Evolutionary conservation across 2,888 invertebrate genomes (phyloP).

Genomic region (Rhabditoides inermis): DNA sequence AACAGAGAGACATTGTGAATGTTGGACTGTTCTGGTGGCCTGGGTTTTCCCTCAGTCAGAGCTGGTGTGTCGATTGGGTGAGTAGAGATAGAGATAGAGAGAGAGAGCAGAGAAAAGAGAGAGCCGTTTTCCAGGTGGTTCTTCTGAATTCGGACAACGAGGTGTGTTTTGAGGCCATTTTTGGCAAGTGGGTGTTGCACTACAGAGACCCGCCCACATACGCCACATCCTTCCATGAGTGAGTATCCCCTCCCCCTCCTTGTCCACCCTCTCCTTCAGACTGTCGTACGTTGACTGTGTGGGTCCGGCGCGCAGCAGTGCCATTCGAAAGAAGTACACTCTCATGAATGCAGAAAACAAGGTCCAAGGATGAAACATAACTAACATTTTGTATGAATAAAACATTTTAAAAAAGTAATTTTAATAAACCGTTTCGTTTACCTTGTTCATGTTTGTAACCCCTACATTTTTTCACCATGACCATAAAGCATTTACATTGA

Average conservation of each 20-base stretch:
- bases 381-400: too few species aligned
- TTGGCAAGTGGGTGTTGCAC: conserved; percentile 37
- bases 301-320: conserved; percentile 17
- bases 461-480: too few species aligned
- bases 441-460: too few species aligned
- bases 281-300: conserved; percentile 31
- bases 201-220: conserved; percentile 42
- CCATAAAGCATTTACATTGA: too few species aligned
- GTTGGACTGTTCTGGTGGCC: conserved; percentile 43
- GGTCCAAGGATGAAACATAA: too few species aligned
- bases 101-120: background rate
- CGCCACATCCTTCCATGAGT: conserved; percentile 27
- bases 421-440: too few species aligned
- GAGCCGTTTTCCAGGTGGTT: conserved; percentile 14
- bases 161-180: conserved; percentile 33
- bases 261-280: too few species aligned
- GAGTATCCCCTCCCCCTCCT: too few species aligned
- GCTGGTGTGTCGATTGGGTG: conserved; percentile 38
- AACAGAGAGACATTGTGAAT: conserved; percentile 35
- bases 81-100: background rate
- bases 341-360: too few species aligned
- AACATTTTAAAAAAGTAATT: too few species aligned
- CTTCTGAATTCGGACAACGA: conserved; percentile 25
- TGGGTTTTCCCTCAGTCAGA: conserved; percentile 28
- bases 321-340: conserved; percentile 19